Evolutionary conservation across 37 sponge, comb jelly and placozoan genomes (phyloP), one percentile per base, ranked within the genome.

Genomic region (Axinella damicornis): DNA sequence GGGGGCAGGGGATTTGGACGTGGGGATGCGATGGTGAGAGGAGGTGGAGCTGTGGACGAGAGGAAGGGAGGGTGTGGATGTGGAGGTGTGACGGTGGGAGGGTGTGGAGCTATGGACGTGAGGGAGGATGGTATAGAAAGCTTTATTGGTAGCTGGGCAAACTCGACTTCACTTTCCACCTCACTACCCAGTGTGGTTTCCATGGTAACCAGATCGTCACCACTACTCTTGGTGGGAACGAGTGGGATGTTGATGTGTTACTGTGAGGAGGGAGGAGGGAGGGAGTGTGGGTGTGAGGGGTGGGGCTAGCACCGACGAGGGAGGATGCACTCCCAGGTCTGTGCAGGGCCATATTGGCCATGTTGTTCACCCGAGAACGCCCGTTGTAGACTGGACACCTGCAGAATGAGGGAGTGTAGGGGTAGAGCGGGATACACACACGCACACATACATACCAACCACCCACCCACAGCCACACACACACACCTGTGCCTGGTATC

Each of bases 401-500:
- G 35, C 6, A 65, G 57, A 19, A 18, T 19, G 57, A 18, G 18
- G 57, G n/a, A n/a, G 46, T 46, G 46, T 4, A 46, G 46, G 46
- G 46, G 46, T 12, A 9, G 46, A 46, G 46, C 6, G 46, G 9
- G 46, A 46, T 9, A 46, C 46, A 46, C 46, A 46, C 46, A 46
- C 9, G 46, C 46, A 46, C 46, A 46, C 46, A 46, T 9, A 46
- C 46, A 46, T 9, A 46, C 46, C 4, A n/a, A 4, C 4, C 46
- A 46, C 46, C 4, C 9, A 9, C 46, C 4, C 46, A 46, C 46
- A 46, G 6, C 4, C 46, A 46, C 46, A 46, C 46, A 46, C 46
- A 33, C 32, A 28, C 2, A 82, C 72, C 78, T 89, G 83, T 71
- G 83, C 89, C 62, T 83, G 78, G 28, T 71, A 70, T 39, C 83